Percentiles rank a stretch among this genome's conserved stretches.
These are phyloP conservation scores for Spisula subtruncata DNA, from an alignment of 2,888 invertebrate genomes.

Conservation along the genomic window DNA sequence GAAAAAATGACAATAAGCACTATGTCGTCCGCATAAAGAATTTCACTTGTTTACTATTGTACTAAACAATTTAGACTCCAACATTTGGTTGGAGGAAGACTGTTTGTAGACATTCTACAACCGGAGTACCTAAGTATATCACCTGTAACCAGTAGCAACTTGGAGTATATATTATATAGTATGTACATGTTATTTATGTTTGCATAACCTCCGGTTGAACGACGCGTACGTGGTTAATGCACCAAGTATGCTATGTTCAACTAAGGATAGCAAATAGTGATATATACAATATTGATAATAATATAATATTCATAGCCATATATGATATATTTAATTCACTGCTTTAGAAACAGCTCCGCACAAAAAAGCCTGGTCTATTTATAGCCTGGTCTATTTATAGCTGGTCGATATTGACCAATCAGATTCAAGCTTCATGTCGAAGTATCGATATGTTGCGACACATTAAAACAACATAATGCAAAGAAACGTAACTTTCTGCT, in stretches of 20 bases:
- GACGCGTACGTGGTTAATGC: not conserved
- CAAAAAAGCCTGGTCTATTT: slow-evolving; percentile 30
- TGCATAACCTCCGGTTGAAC: not conserved
- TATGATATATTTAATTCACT: slow-evolving; percentile 44
- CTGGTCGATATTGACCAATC: slow-evolving; percentile 21
- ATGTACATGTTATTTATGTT: not conserved
- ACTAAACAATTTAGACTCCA: slow-evolving; percentile 5
- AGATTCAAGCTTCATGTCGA: slow-evolving; percentile 45
- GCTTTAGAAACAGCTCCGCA: slow-evolving; percentile 54
- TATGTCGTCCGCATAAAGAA: too few relatives aligned
- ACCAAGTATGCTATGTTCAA: not conserved
- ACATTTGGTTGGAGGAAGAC: not conserved
- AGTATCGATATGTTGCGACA: slow-evolving; percentile 28
- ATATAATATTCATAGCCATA: not conserved
- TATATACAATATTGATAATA: not conserved
- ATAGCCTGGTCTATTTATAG: slow-evolving; percentile 31
- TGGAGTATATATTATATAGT: slow-evolving; percentile 12
- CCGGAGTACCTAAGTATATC: not conserved
- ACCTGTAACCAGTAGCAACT: not conserved
- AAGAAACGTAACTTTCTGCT: slow-evolving; percentile 21
- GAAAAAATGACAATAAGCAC: not conserved
- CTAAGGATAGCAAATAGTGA: not conserved
- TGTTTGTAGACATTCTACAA: not conserved
- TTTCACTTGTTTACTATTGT: not conserved
- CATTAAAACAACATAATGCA: slow-evolving; percentile 29